A percentile compares a stretch with the other conserved stretches of the same genome.
Conservation (phyloP, 2,797 vertebrate species). For the Neomorphus geoffroyi region DNA sequence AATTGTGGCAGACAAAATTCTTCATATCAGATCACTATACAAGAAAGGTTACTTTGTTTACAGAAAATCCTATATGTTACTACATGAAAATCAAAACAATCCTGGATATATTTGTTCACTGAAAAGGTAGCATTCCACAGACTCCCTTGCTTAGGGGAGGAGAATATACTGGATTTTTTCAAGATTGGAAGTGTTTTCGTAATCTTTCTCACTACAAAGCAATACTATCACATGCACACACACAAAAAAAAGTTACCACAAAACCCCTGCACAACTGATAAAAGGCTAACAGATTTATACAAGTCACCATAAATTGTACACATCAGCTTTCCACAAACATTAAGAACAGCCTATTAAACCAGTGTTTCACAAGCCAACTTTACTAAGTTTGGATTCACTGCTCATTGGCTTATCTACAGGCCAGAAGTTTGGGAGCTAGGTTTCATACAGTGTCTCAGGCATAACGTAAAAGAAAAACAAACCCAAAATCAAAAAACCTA, state of each 20-base stretch:
- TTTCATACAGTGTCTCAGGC: background rate
- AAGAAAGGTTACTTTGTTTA: background rate
- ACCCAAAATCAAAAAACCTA: background rate
- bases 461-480: background rate
- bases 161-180: background rate
- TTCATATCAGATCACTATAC: rapidly evolving
- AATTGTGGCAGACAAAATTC: background rate
- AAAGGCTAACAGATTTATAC: background rate
- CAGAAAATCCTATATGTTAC: background rate
- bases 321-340: background rate
- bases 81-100: background rate
- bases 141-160: background rate
- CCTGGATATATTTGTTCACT: background rate
- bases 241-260: background rate
- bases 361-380: background rate
- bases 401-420: background rate
- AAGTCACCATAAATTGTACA: background rate
- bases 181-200: background rate
- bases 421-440: background rate
- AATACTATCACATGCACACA: background rate
- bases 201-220: background rate
- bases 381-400: background rate
- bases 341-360: background rate
- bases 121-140: background rate
- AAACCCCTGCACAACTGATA: background rate